Conservation (phyloP, 1,140 invertebrate species). For the Bombyx mandarina region DNA sequence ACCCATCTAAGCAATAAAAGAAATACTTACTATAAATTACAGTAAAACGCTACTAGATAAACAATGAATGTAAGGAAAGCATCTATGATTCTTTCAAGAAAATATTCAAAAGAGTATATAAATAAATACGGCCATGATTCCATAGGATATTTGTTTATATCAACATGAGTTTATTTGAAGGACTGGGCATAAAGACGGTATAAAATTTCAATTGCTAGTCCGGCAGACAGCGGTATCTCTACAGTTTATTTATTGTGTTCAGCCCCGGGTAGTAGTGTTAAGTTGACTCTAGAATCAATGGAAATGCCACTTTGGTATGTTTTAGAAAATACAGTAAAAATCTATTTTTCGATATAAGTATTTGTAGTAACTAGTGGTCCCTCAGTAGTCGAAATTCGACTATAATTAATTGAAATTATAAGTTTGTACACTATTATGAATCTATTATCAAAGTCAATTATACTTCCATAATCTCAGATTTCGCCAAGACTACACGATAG, state of each 20-base stretch:
- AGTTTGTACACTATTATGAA: too few species aligned
- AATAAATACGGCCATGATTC: too few species aligned
- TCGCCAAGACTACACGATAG: too few species aligned
- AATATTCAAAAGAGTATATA: not conserved
- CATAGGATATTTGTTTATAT: constrained; percentile 44
- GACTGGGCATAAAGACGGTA: constrained; percentile 56
- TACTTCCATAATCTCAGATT: too few species aligned
- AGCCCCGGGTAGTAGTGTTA: constrained; percentile 25
- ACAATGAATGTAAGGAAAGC: not conserved
- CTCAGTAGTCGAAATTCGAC: too few species aligned
- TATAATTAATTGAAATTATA: too few species aligned
- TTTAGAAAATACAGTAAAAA: too few species aligned
- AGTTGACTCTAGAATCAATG: constrained; percentile 3
- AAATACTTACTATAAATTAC: not conserved
- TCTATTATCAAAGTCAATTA: too few species aligned
- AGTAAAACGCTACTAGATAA: not conserved
- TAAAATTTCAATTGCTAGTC: constrained; percentile 65
- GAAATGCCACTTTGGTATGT: constrained; percentile 5
- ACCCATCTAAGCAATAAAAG: too few species aligned
- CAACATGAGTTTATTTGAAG: constrained; percentile 54
- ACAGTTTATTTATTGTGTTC: constrained; percentile 62
- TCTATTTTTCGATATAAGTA: too few species aligned
- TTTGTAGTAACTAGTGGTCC: too few species aligned
- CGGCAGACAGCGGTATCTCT: constrained; percentile 53
- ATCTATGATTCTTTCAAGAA: not conserved